Evolutionary conservation across 2,113 vertebrate genomes (phyloP), one percentile per base, ranked within the genome.

Genomic region (Gasterosteus nipponicus): DNA sequence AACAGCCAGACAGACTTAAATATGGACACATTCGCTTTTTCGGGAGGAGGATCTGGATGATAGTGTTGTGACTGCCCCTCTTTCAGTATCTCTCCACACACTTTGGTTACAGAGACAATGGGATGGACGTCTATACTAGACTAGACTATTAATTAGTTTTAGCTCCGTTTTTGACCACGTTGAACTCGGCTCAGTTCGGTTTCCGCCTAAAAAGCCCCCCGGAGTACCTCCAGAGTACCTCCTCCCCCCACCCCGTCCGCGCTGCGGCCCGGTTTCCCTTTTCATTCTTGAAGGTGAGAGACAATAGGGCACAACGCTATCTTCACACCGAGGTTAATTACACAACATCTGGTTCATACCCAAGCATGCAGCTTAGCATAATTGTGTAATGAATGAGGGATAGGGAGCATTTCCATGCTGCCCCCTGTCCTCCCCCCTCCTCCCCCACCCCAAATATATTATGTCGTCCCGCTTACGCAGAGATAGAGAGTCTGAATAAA

Each of bases 321-420:
- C 79, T 88, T 83, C 83, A 82, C 77, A 54, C 79, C 16, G 75
- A 86, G 89, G 86, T 87, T 91, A 91, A 91, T 91, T 88, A 84
- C 82, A 83, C 84, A 87, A 92, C 92, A 93, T 91, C 91, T 91
- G 91, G 68, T 88, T 82, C 74, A 79, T 65, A 78, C 78, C 63
- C 69, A 26, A 62, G 77, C 82, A 53, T 61, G 78, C 78, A 77
- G 65, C 78, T 90, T 75, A 73, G 78, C 89, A 78, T 90, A 90
- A 92, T 89, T 72, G 86, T 78, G 85, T 90, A 89, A 91, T 87
- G 82, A 88, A 90, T 60, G 83, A 91, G 80, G 61, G 67, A 78
- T 68, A 26, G 58, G 62, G 60, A 87, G 57, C 71, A 56, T 83
- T 83, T 87, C 74, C 66, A 38, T 15, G 58, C 64, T 10, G 76